Evolutionary conservation across 1,140 invertebrate species (phyloP), one percentile per base, ranked within the genome.

Genomic region (Geopemphigus sp.): DNA sequence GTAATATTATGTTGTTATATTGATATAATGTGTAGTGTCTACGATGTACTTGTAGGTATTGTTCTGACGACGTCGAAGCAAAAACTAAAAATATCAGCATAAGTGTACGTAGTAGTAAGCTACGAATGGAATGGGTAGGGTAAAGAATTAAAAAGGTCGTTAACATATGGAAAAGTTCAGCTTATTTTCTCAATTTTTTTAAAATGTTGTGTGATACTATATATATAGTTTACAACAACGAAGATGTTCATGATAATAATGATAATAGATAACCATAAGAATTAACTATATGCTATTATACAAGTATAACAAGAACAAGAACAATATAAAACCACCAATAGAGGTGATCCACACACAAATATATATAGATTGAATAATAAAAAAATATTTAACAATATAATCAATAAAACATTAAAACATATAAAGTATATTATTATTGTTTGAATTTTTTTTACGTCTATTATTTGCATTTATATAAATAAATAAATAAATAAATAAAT

Each of bases 341-440:
- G n/a, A 8, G 56, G 56, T 11, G 56, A 22, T n/a, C 26, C 22
- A 50, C 12, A 50, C 12, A 50, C 12, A 50, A 6, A 50, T 50
- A 50, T 50, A 50, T 50, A 50, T 63, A 68, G 66, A 68, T 45
- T 45, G 45, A 68, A 14, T 68, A 45, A 68, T n/a, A 68, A 68
- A 68, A 68, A 39, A 68, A 68, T 73, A 56, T 73, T 29, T 32
- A 73, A 73, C 54, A 73, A 73, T 73, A 73, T 73, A 73, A 54
- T 73, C 70, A 56, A 54, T 73, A 56, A 56, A 50, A 32, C 50
- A 24, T 32, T 54, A 72, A 26, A 54, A 73, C 29, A 29, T 39
- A 73, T 73, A 72, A 26, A 70, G 50, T 70, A 50, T 53, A 72
- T 26, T 56, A 73, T 32, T n/a, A 54, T 73, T 19, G 50, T 73